Conservation (phyloP, 2,797 vertebrate species). For the Sebastes melanostomus region DNA sequence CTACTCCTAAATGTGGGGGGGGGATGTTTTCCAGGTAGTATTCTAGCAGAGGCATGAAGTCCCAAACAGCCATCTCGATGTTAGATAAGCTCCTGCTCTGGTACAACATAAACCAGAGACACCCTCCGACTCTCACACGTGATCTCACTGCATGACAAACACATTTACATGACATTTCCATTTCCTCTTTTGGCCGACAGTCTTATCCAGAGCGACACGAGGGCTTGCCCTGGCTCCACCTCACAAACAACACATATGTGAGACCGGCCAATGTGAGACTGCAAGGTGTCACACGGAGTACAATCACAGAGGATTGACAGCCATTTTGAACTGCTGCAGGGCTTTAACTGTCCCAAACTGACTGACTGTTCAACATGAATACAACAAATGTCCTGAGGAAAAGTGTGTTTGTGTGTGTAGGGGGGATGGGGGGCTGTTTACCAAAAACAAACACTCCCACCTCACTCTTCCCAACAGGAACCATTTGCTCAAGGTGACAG, state of each 20-base stretch:
- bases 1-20: constrained; percentile 11
- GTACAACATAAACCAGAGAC: constrained; percentile 54
- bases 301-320: constrained; percentile 3
- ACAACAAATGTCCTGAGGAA: background rate
- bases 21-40: constrained; percentile 14
- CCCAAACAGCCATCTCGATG: constrained; percentile 24
- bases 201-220: constrained; percentile 7
- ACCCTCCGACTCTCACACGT: constrained; percentile 32
- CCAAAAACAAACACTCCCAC: background rate
- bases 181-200: constrained; percentile 56
- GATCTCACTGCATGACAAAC: constrained; percentile 56
- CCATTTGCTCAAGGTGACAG: constrained; percentile 39
- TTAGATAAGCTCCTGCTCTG: constrained; percentile 47
- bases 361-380: background rate
- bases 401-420: background rate
- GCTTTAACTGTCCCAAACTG: background rate
- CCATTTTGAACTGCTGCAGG: constrained; percentile 54
- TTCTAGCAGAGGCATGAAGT: constrained; percentile 4
- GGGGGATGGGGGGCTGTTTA: background rate
- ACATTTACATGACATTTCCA: constrained; percentile 69
- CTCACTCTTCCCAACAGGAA: constrained; percentile 19
- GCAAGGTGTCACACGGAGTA: constrained; percentile 27
- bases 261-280: constrained; percentile 16
- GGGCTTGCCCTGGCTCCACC: constrained; percentile 30
- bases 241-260: background rate